These are phyloP conservation scores for Saturnia pavonia DNA, from an alignment of 2,888 invertebrate genomes.

Conservation along the genomic window DNA sequence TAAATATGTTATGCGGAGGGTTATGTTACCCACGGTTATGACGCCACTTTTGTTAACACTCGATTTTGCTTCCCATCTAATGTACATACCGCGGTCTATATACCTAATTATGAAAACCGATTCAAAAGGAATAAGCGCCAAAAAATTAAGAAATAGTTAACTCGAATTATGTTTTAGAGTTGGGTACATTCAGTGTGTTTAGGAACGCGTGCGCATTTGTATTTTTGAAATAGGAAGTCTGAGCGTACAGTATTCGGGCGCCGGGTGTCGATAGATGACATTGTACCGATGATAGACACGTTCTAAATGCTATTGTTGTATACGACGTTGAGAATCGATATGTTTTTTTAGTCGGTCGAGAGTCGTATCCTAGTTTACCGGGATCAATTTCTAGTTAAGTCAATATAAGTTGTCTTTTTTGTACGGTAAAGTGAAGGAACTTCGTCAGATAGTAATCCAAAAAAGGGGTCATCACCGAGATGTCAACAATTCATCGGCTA, in stretches of 20 bases:
- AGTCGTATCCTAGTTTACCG: not conserved
- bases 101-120: too few relatives aligned
- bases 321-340: not conserved
- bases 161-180: not conserved
- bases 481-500: too few relatives aligned
- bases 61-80: too few relatives aligned
- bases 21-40: too few relatives aligned
- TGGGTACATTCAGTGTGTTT: not conserved
- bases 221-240: constrained; percentile 32
- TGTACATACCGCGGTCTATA: too few relatives aligned
- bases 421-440: too few relatives aligned
- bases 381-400: not conserved
- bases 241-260: constrained; percentile 18
- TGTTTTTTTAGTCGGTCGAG: not conserved
- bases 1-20: too few relatives aligned
- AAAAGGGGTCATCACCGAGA: too few relatives aligned
- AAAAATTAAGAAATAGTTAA: not conserved
- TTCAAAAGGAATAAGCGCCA: too few relatives aligned
- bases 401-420: too few relatives aligned
- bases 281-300: constrained; percentile 27
- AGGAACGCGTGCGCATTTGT: constrained; percentile 33
- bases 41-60: too few relatives aligned
- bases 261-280: constrained; percentile 27
- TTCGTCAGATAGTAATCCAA: too few relatives aligned
- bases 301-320: constrained; percentile 32